phyloP scores from a whole-genome alignment of 2,113 vertebrate genomes.

The Theropithecus gelada region DNA sequence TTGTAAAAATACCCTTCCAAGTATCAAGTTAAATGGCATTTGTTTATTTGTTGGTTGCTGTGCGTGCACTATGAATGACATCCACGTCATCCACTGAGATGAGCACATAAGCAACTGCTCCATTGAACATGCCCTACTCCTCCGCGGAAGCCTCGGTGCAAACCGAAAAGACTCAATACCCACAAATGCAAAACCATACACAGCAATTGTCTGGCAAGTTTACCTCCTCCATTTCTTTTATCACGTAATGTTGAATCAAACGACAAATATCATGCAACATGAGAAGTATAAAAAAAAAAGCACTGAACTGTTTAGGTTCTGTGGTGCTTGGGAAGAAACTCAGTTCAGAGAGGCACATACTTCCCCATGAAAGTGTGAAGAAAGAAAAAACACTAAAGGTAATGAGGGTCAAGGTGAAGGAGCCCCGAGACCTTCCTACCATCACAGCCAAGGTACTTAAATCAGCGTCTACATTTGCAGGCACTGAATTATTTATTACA shows the following conservation, averaged over 20 bases:
- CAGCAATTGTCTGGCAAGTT: neutral
- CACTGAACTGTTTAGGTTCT: neutral
- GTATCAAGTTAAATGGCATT: neutral
- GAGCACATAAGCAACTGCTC: rapidly evolving
- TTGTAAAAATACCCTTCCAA: neutral
- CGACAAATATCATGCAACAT: neutral
- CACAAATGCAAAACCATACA: neutral
- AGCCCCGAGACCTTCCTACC: neutral
- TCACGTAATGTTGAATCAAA: neutral
- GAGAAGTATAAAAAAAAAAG: neutral
- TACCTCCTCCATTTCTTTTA: neutral
- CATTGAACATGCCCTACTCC: neutral
- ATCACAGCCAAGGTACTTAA: neutral
- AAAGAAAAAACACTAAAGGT: neutral
- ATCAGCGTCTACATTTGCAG: neutral
- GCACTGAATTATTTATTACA: neutral
- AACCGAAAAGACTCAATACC: neutral
- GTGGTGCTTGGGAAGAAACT: neutral
- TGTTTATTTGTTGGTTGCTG: neutral
- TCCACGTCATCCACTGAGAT: neutral
- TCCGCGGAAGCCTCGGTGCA: neutral
- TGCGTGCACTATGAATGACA: neutral
- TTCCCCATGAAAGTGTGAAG: neutral
- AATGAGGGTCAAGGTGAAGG: neutral
- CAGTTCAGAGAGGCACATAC: neutral